These are phyloP conservation scores for Sebastolobus altivelis DNA, from an alignment of 2,797 vertebrate species.

Conservation along the genomic window DNA sequence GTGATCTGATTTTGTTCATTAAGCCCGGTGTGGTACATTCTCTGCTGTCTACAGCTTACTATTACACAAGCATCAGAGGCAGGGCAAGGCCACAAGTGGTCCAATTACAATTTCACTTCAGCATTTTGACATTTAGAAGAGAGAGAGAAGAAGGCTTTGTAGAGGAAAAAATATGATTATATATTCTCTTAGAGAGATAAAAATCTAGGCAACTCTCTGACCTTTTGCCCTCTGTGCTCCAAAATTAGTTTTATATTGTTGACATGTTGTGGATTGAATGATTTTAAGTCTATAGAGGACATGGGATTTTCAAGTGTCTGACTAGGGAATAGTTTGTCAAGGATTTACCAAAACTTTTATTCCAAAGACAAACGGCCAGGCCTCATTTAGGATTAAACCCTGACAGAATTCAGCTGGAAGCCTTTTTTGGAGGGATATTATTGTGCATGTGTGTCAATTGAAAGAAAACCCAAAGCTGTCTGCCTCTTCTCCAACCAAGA, in stretches of 20 bases:
- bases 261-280: conserved; percentile 9
- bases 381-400: conserved; percentile 25
- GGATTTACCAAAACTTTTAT: conserved; percentile 16
- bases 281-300: neutral
- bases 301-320: neutral
- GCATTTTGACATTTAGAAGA: conserved; percentile 63
- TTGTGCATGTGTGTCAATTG: conserved; percentile 33
- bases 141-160: neutral
- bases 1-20: conserved; percentile 81
- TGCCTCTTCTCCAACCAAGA: conserved; percentile 9
- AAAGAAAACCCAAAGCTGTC: conserved; percentile 28
- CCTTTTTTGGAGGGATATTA: conserved; percentile 9
- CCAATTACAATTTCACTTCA: conserved; percentile 68
- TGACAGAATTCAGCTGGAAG: conserved; percentile 29
- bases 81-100: conserved; percentile 55
- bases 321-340: conserved; percentile 6
- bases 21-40: conserved; percentile 58
- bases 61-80: conserved; percentile 67
- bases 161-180: neutral
- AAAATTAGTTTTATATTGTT: conserved; percentile 14
- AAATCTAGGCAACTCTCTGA: conserved; percentile 25
- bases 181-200: conserved; percentile 22
- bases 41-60: conserved; percentile 63
- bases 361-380: conserved; percentile 12
- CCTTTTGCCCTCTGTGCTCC: conserved; percentile 16